Evolutionary conservation across 2,797 vertebrate species (phyloP).

Genomic region (Streptopelia turtur): DNA sequence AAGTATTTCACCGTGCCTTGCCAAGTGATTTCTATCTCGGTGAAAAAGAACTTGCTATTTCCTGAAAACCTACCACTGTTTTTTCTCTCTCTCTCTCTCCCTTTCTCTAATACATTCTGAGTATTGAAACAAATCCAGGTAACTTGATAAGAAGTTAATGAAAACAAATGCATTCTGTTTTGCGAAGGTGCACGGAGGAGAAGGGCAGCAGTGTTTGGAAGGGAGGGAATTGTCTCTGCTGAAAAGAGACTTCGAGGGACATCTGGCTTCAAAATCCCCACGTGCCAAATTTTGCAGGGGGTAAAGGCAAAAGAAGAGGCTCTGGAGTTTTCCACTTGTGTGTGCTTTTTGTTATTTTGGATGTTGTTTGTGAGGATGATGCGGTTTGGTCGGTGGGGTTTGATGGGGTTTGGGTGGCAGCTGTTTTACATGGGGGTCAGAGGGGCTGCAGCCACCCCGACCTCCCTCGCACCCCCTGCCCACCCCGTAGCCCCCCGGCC

Average conservation of each 20-base stretch:
- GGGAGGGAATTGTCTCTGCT: neutral
- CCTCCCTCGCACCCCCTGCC: neutral
- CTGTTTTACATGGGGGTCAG: fast-evolving
- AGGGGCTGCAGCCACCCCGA: fast-evolving
- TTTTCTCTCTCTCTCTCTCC: neutral
- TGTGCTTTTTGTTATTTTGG: neutral
- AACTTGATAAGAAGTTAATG: slow-evolving; percentile 75
- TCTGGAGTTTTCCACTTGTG: neutral
- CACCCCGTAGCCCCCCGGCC: neutral
- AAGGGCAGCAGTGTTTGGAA: slow-evolving; percentile 1
- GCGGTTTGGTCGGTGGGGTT: fast-evolving
- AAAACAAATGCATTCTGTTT: slow-evolving; percentile 73
- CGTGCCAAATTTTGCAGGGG: neutral
- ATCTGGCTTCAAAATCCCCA: neutral
- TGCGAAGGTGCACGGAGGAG: slow-evolving; percentile 8
- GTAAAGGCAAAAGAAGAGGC: neutral
- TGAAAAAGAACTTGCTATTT: slow-evolving; percentile 86
- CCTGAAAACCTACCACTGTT: slow-evolving; percentile 77
- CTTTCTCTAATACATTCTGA: slow-evolving; percentile 43
- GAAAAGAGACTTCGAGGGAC: neutral
- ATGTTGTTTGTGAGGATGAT: neutral
- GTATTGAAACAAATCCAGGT: slow-evolving; percentile 75
- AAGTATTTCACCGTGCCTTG: slow-evolving; percentile 80
- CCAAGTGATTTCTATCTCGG: slow-evolving; percentile 87
- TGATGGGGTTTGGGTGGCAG: neutral